Evolutionary conservation across 2,113 vertebrate species (phyloP).

Genomic region (Gasterosteus aculeatus): DNA sequence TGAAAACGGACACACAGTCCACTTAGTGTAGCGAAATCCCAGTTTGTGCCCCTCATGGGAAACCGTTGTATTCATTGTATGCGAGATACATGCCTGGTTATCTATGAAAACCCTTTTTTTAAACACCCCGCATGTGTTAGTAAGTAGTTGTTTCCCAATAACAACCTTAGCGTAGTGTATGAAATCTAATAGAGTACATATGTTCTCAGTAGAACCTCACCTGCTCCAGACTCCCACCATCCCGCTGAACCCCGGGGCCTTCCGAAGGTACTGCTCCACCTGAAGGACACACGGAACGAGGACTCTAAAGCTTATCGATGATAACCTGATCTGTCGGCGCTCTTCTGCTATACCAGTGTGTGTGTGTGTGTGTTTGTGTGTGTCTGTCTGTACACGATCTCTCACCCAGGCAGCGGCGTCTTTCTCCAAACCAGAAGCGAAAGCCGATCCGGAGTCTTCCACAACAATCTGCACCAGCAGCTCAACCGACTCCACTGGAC

Average conservation of each 20-base stretch:
- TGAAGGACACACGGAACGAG: constrained; percentile 37
- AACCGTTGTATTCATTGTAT: not conserved
- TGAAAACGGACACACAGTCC: constrained; percentile 43
- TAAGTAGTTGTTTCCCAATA: not conserved
- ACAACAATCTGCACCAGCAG: constrained; percentile 79
- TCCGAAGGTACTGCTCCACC: constrained; percentile 76
- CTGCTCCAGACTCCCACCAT: constrained; percentile 79
- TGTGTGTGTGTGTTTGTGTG: constrained; percentile 1
- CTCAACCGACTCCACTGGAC: constrained; percentile 74
- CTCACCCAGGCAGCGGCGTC: constrained; percentile 61
- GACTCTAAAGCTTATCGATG: constrained; percentile 16
- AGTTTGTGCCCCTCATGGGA: not conserved
- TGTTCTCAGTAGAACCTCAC: constrained; percentile 49
- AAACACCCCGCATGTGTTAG: not conserved
- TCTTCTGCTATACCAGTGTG: not conserved
- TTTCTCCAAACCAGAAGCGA: constrained; percentile 45
- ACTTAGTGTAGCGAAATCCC: too few relatives aligned
- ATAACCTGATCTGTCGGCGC: not conserved
- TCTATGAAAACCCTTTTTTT: not conserved
- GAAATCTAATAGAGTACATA: too few relatives aligned
- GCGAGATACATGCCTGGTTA: not conserved
- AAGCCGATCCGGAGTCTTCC: constrained; percentile 51
- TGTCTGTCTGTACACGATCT: not conserved
- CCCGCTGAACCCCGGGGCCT: constrained; percentile 74
- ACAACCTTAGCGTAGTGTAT: not conserved